Conservation (phyloP, 2,797 vertebrate species). For the Lepilemur septentrionalis region DNA sequence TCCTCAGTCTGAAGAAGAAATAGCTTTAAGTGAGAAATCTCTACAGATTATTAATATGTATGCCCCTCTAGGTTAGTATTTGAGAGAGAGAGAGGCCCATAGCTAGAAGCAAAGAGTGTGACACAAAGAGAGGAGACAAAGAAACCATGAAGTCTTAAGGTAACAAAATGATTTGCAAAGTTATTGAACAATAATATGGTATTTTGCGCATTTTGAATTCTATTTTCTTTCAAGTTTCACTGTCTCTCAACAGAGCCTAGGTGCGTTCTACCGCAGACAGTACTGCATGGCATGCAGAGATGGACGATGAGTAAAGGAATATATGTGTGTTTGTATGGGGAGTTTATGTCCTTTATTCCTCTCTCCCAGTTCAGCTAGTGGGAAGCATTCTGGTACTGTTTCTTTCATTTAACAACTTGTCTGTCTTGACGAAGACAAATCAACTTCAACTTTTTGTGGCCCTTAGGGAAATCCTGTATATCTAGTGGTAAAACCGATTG, state of each 20-base stretch:
- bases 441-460: neutral
- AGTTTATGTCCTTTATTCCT: neutral
- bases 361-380: neutral
- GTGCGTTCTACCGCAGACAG: neutral
- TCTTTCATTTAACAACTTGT: conserved; percentile 1
- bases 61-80: neutral
- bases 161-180: neutral
- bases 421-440: conserved; percentile 25
- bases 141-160: neutral
- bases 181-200: neutral
- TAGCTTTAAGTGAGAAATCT: neutral
- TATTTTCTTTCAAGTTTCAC: neutral
- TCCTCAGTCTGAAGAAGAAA: neutral
- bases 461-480: conserved; percentile 32
- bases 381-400: neutral
- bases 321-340: neutral
- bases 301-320: neutral
- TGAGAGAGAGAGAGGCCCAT: no score
- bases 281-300: neutral
- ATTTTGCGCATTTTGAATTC: neutral
- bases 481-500: neutral
- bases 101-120: neutral
- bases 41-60: neutral
- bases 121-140: neutral
- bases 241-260: neutral